Conservation (phyloP, 2,888 invertebrate genomes). For the Xiphydria camelus region DNA sequence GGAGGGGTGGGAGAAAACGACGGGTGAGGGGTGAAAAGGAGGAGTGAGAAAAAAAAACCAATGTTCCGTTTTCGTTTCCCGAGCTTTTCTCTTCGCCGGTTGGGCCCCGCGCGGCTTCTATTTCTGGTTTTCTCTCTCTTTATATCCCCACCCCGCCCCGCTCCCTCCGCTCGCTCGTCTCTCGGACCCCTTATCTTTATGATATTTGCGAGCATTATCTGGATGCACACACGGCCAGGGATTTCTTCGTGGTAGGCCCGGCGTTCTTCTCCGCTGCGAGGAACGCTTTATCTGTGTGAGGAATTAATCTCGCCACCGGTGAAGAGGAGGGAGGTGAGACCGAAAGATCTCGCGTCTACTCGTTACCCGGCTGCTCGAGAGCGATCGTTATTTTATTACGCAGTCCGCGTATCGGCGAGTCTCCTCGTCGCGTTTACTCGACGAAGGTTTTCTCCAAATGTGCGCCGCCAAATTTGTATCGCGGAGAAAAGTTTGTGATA, state of each 20-base stretch:
- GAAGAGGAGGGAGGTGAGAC: no score
- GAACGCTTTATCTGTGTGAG: conserved; percentile 3
- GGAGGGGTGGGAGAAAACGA: conserved; percentile 4
- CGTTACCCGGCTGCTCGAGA: no score
- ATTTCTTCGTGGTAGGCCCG: conserved; percentile 28
- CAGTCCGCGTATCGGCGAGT: no score
- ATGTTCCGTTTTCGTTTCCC: conserved; percentile 33
- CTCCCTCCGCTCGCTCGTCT: conserved; percentile 16
- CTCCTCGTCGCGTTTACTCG: no score
- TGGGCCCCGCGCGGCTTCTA: no score
- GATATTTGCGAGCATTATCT: conserved; percentile 57
- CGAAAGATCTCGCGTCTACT: no score
- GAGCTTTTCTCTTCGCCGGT: no score
- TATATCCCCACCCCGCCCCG: not conserved
- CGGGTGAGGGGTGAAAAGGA: conserved; percentile 12
- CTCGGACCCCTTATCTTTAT: conserved; percentile 49
- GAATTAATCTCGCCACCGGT: conserved; percentile 6
- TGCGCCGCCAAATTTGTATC: no score
- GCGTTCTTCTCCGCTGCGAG: not conserved
- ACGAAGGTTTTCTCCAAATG: no score
- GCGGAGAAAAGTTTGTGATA: no score
- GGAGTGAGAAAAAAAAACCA: conserved; percentile 24
- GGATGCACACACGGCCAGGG: conserved; percentile 40
- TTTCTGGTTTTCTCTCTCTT: no score
- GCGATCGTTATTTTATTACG: no score